Conservation (phyloP, 2,888 invertebrate genomes). For the Lasius platythorax region DNA sequence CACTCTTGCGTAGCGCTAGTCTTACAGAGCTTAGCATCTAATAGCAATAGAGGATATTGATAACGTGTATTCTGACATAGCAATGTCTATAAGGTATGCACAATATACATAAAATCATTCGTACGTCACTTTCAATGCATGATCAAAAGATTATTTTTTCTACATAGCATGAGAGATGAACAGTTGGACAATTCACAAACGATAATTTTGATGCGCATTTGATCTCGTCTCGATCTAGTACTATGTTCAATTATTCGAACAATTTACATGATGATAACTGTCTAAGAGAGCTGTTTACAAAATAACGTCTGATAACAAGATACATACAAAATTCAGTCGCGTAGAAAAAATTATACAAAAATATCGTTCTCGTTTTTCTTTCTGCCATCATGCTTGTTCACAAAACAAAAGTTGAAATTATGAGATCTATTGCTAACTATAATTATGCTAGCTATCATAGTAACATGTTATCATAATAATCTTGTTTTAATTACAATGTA, state of each 20-base stretch:
- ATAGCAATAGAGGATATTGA: slow-evolving; percentile 16
- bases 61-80: slow-evolving; percentile 35
- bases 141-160: slow-evolving; percentile 48
- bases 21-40: slow-evolving; percentile 37
- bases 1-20: slow-evolving; percentile 35
- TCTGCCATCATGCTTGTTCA: background rate
- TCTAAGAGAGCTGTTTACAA: slow-evolving; percentile 9
- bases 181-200: slow-evolving; percentile 54
- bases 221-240: slow-evolving; percentile 34
- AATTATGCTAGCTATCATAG: background rate
- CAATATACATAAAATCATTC: slow-evolving; percentile 42
- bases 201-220: slow-evolving; percentile 42
- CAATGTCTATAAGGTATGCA: slow-evolving; percentile 50
- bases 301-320: background rate
- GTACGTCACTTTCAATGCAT: slow-evolving; percentile 46
- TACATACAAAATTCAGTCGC: slow-evolving; percentile 7
- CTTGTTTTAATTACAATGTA: background rate
- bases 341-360: slow-evolving; percentile 23
- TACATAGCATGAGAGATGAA: slow-evolving; percentile 58
- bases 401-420: slow-evolving; percentile 13
- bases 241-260: slow-evolving; percentile 7
- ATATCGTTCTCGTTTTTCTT: slow-evolving; percentile 17
- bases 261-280: background rate
- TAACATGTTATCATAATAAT: slow-evolving; percentile 7
- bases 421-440: slow-evolving; percentile 22